Evolutionary conservation across 2,797 vertebrate genomes (phyloP), one percentile per base, ranked within the genome.

Genomic region (Pithecia hirsuta): DNA sequence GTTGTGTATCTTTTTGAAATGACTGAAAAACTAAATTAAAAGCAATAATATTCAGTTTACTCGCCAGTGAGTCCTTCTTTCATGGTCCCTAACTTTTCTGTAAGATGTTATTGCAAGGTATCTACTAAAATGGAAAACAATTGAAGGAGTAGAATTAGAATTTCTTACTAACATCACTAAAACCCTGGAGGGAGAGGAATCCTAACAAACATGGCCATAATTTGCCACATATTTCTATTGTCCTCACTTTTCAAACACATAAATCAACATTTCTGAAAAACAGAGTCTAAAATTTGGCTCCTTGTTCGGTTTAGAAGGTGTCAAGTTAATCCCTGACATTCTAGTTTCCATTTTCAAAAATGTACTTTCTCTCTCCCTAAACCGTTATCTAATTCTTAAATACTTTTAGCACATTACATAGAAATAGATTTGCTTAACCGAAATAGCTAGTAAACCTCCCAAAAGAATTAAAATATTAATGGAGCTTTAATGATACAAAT

Each of bases 1-100:
- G 61, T 26, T n/a, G n/a, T 33, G 33, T 39, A 89, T 79, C 46
- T 72, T 85, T 96, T 61, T 75, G 7, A 95, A 95, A 76, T 59
- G 44, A 91, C 52, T 55, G 36, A 93, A 92, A 97, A 85, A 36
- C 44, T 46, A 82, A 91, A 48, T 17, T 78, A 33, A 85, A 96
- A 92, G n/a, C 14, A 90, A 2, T 39, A 90, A 48, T 75, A 83
- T 20, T 83, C 48, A 67, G 20, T 89, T 87, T 76, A 57, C n/a
- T 80, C 75, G 83, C 46, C 48, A 91, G 4, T 8, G 61, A 57
- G 55, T 46, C 57, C 22, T 10, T 80, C 61, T 19, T 33, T 95
- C 15, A 92, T 82, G 46, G 75, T 52, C 46, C 57, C 50, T 52
- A 33, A 50, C 59, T 75, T 92, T 91, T 80, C 50, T 72, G 46